Percentiles rank a stretch among this genome's conserved stretches.
phyloP scores from a whole-genome alignment of 2,888 invertebrate species.

The Drosophila ustulata region DNA sequence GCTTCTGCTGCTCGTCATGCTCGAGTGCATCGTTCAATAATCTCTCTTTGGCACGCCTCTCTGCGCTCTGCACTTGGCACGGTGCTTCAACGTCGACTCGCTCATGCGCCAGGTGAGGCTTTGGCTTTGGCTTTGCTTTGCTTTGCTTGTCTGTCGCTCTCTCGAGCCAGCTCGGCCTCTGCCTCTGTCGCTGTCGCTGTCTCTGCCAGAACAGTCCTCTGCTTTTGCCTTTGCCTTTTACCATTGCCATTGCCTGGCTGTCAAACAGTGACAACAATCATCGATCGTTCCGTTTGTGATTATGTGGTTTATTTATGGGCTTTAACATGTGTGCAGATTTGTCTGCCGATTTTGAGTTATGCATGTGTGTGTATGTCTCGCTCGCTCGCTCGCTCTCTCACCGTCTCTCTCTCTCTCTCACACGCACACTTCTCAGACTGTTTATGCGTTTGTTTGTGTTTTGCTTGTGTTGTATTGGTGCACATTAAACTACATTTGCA shows the following conservation, averaged over 20 bases:
- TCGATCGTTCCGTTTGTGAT: slow-evolving; percentile 84
- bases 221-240: slow-evolving; percentile 44
- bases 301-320: slow-evolving; percentile 84
- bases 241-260: slow-evolving; percentile 70
- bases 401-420: slow-evolving; percentile 4
- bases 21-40: slow-evolving; percentile 81
- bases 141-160: slow-evolving; percentile 67
- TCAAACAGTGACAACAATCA: slow-evolving; percentile 84
- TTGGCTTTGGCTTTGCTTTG: slow-evolving; percentile 52
- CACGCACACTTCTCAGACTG: neutral
- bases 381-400: slow-evolving; percentile 4
- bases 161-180: slow-evolving; percentile 30
- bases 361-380: slow-evolving; percentile 38
- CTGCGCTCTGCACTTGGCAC: slow-evolving; percentile 77
- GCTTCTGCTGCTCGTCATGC: slow-evolving; percentile 69
- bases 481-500: slow-evolving; percentile 66
- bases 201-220: slow-evolving; percentile 15
- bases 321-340: slow-evolving; percentile 84
- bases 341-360: slow-evolving; percentile 83
- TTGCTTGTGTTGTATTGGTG: slow-evolving; percentile 13
- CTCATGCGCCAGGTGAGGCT: slow-evolving; percentile 66
- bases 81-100: slow-evolving; percentile 66
- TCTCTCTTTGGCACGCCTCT: slow-evolving; percentile 80
- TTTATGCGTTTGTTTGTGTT: slow-evolving; percentile 12
- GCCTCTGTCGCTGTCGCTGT: slow-evolving; percentile 6